These are phyloP conservation scores for Caerostris extrusa DNA, from an alignment of 1,140 invertebrate genomes.

Conservation along the genomic window DNA sequence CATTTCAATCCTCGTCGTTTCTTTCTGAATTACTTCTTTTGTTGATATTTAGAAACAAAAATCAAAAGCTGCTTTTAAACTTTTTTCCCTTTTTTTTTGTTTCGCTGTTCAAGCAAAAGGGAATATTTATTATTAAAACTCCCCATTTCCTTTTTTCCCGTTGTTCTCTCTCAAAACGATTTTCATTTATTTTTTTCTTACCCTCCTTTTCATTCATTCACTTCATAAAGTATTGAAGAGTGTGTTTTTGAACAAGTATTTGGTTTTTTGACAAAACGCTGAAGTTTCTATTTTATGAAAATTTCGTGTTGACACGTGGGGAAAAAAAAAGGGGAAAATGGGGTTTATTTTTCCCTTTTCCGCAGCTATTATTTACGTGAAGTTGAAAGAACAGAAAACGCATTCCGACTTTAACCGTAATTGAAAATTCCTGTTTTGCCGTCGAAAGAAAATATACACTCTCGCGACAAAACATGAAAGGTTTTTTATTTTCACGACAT, in stretches of 20 bases:
- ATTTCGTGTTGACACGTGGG: conserved; percentile 4
- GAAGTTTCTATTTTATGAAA: conserved; percentile 31
- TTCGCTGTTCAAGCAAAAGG: neutral
- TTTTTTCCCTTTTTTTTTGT: neutral
- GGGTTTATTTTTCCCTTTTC: too few species aligned
- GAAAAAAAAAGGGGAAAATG: too few species aligned
- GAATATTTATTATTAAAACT: conserved; percentile 9
- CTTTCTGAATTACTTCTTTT: neutral
- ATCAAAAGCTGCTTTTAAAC: neutral
- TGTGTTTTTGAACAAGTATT: neutral
- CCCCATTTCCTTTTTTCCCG: neutral
- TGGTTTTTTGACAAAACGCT: neutral
- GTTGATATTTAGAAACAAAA: neutral
- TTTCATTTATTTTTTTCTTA: neutral
- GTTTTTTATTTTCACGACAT: neutral
- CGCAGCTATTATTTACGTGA: too few species aligned
- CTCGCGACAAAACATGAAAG: too few species aligned
- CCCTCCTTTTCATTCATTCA: neutral
- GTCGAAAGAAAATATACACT: neutral
- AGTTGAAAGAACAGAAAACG: too few species aligned
- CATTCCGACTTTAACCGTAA: too few species aligned
- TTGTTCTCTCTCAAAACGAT: neutral
- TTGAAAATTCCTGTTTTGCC: too few species aligned
- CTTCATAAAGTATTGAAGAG: neutral
- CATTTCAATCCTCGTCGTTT: neutral